phyloP scores from a whole-genome alignment of 2,888 invertebrate genomes.

The Diaperis boleti region DNA sequence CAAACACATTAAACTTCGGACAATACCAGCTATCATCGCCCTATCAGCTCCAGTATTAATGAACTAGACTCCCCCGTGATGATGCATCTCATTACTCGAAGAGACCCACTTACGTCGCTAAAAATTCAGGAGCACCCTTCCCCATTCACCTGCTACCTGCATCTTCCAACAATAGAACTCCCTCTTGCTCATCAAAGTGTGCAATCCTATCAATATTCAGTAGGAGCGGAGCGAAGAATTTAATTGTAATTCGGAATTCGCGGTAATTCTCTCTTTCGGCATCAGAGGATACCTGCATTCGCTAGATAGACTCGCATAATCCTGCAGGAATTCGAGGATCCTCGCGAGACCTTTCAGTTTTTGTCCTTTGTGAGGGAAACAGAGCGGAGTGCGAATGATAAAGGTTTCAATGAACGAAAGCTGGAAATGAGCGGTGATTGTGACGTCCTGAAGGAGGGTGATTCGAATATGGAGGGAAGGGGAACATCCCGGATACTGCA shows the following conservation, averaged over 20 bases:
- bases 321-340: background rate
- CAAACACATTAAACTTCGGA: background rate
- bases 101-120: background rate
- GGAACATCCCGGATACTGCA: constrained; percentile 65
- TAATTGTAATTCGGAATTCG: constrained; percentile 32
- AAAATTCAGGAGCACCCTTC: background rate
- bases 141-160: background rate
- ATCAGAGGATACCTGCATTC: constrained; percentile 19
- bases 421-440: constrained; percentile 61
- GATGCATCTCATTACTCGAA: background rate
- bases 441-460: constrained; percentile 56
- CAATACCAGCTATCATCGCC: background rate
- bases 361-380: background rate
- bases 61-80: background rate
- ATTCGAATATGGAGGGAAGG: constrained; percentile 52
- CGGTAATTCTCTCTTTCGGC: constrained; percentile 31
- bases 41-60: background rate
- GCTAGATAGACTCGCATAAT: constrained; percentile 24
- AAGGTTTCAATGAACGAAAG: constrained; percentile 52
- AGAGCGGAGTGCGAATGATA: background rate
- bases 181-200: constrained; percentile 1
- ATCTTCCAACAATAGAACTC: background rate
- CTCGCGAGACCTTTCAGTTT: background rate
- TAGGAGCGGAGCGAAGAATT: constrained; percentile 23
- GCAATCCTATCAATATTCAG: constrained; percentile 19